Evolutionary conservation across 2,888 invertebrate species (phyloP).

Genomic region (Emmelina monodactyla): DNA sequence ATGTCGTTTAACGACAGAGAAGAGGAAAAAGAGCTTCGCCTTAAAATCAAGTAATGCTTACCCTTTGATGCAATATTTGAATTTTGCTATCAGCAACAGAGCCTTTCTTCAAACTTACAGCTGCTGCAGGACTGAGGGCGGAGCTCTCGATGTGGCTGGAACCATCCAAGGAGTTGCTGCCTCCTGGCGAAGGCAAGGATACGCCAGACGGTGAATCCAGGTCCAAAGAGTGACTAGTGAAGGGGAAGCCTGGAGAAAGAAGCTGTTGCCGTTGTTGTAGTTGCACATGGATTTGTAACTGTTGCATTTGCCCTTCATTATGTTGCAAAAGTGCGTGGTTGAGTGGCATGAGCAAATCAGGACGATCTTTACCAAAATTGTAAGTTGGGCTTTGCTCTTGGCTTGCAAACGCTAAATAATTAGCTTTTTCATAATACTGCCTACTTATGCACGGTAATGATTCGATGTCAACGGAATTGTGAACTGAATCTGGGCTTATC

Average conservation of each 20-base stretch:
- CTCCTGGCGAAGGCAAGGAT: conserved; percentile 82
- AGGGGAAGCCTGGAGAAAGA: conserved; percentile 67
- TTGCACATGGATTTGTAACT: conserved; percentile 75
- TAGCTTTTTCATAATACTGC: conserved; percentile 61
- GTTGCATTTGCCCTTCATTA: conserved; percentile 69
- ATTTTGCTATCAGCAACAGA: conserved; percentile 68
- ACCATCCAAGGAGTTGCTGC: conserved; percentile 75
- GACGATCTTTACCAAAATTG: conserved; percentile 69
- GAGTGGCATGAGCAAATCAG: conserved; percentile 67
- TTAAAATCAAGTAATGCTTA: conserved; percentile 74
- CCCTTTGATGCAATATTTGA: conserved; percentile 84
- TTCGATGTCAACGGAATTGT: conserved; percentile 74
- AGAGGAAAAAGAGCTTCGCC: conserved; percentile 62
- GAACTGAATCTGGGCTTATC: conserved; percentile 72
- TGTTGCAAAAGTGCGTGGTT: conserved; percentile 63
- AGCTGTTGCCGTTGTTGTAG: conserved; percentile 72
- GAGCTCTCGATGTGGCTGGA: conserved; percentile 65
- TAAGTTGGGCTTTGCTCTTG: conserved; percentile 65
- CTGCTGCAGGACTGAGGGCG: conserved; percentile 71
- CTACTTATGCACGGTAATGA: conserved; percentile 75
- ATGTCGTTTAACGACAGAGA: conserved; percentile 28
- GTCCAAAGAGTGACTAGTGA: conserved; percentile 73
- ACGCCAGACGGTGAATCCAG: conserved; percentile 78
- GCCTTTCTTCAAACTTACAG: conserved; percentile 73
- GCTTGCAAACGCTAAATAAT: conserved; percentile 51